Conservation (phyloP, 2,888 invertebrate species). For the Epinotia brunnichana region DNA sequence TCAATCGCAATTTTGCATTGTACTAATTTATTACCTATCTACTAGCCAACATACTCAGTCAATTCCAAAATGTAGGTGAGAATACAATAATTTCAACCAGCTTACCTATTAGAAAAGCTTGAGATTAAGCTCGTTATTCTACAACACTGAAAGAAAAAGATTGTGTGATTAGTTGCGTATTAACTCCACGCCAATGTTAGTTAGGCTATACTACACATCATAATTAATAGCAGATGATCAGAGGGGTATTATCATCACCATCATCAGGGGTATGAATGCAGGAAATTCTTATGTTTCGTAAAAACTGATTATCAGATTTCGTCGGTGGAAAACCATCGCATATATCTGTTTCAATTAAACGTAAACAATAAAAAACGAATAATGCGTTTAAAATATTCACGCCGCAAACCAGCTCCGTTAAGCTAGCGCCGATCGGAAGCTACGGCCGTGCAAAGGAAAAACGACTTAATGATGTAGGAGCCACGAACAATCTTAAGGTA, state of each 20-base stretch:
- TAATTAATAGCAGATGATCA: no score
- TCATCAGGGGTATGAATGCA: no score
- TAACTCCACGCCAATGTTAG: not conserved
- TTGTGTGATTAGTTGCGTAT: not conserved
- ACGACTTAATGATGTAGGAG: not conserved
- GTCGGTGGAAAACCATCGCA: not conserved
- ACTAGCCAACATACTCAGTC: no score
- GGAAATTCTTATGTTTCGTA: not conserved
- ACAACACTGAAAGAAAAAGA: not conserved
- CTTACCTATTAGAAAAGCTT: no score
- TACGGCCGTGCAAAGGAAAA: not conserved
- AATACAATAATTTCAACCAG: no score
- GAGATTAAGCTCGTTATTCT: no score
- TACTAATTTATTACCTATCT: no score
- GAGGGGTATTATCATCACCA: not conserved
- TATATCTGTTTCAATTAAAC: constrained; percentile 25
- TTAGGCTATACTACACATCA: no score
- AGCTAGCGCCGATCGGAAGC: constrained; percentile 29
- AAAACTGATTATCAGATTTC: not conserved
- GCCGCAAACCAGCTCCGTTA: constrained; percentile 30
- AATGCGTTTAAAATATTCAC: constrained; percentile 33
- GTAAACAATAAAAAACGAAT: constrained; percentile 15
- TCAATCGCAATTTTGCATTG: not conserved
- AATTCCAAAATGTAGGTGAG: no score
- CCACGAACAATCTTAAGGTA: not conserved